A percentile compares a stretch with the other conserved stretches of the same genome.
Evolutionary conservation across 2,113 vertebrate genomes (phyloP).

Genomic region (Corythoichthys haematopterus): DNA sequence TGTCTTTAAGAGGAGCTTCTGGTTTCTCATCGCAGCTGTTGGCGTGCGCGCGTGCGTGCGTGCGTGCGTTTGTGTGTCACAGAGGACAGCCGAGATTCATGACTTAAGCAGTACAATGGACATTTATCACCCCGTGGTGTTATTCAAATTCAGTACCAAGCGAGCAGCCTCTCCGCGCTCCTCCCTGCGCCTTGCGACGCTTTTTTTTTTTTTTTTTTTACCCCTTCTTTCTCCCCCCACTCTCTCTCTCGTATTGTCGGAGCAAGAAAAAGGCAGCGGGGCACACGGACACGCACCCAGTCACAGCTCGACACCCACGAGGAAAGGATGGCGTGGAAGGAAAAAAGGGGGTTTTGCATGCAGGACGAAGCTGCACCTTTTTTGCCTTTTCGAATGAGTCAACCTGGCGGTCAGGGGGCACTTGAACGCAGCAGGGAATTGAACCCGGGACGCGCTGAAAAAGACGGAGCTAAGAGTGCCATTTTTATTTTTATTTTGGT

Average conservation of each 20-base stretch:
- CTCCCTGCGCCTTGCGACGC: slow-evolving; percentile 75
- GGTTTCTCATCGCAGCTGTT: slow-evolving; percentile 94
- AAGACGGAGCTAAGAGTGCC: slow-evolving; percentile 1
- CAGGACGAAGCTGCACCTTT: slow-evolving; percentile 21
- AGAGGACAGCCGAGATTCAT: slow-evolving; percentile 98
- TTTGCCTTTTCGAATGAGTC: slow-evolving; percentile 31
- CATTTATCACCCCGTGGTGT: slow-evolving; percentile 99
- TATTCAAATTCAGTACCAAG: slow-evolving; percentile 99
- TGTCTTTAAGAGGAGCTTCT: slow-evolving; percentile 97
- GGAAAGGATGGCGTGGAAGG: slow-evolving; percentile 1
- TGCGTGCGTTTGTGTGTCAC: slow-evolving; percentile 64
- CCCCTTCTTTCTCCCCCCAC: not conserved
- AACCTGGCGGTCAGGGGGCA: slow-evolving; percentile 37
- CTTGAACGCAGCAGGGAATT: slow-evolving; percentile 51
- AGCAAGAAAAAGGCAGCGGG: slow-evolving; percentile 11
- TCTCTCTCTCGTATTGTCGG: not conserved
- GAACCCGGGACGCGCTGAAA: slow-evolving; percentile 30
- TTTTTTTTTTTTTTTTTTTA: slow-evolving; percentile 9
- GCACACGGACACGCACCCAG: slow-evolving; percentile 2
- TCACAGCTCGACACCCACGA: not conserved
- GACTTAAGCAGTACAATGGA: slow-evolving; percentile 98
- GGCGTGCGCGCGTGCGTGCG: slow-evolving; percentile 73
- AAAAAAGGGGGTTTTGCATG: not conserved
- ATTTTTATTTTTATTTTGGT: not conserved
- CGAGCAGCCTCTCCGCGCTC: slow-evolving; percentile 91